Conservation (phyloP, 1,140 invertebrate genomes). For the Contarinia nasturtii region DNA sequence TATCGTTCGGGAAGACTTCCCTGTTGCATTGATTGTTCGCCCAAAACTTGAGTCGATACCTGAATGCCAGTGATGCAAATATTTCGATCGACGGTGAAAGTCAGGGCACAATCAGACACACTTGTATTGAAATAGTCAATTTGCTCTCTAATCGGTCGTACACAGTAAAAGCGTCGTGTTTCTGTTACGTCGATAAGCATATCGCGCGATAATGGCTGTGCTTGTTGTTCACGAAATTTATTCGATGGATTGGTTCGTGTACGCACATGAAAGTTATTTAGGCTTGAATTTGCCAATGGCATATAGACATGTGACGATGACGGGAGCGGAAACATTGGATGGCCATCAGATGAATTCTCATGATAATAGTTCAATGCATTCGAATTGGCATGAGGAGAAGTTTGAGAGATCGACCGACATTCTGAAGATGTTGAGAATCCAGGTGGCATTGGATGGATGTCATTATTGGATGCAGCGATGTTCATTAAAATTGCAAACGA, state of each 20-base stretch:
- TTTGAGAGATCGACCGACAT: conserved; percentile 9
- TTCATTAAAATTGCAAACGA: conserved; percentile 66
- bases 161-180: conserved; percentile 40
- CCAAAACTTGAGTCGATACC: conserved; percentile 37
- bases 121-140: conserved; percentile 47
- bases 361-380: neutral
- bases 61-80: conserved; percentile 50
- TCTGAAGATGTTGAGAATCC: conserved; percentile 36
- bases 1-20: conserved; percentile 28
- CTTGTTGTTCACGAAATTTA: conserved; percentile 15
- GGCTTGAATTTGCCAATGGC: neutral
- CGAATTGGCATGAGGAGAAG: conserved; percentile 1
- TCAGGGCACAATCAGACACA: conserved; percentile 51
- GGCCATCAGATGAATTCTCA: too few relatives aligned
- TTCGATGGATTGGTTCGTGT: conserved; percentile 3
- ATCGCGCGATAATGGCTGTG: conserved; percentile 9
- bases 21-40: conserved; percentile 26
- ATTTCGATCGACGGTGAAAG: conserved; percentile 58
- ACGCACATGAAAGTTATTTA: neutral
- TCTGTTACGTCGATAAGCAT: conserved; percentile 16
- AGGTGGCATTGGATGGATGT: conserved; percentile 41
- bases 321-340: neutral
- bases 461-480: conserved; percentile 40
- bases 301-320: neutral
- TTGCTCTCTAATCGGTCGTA: conserved; percentile 34